Conservation (phyloP, 1,140 invertebrate species). For the Drosophila baimaii region DNA sequence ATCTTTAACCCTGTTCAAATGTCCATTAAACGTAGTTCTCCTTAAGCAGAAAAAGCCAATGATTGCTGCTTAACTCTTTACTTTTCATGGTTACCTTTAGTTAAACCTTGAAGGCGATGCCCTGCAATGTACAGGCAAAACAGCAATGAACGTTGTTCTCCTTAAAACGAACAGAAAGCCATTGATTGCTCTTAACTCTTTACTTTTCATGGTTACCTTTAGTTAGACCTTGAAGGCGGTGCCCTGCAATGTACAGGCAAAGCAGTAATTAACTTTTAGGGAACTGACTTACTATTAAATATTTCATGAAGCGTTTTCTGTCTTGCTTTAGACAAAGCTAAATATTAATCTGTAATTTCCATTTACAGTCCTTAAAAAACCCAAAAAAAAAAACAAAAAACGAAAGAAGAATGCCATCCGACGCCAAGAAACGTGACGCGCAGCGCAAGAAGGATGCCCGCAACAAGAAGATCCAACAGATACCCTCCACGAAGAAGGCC, state of each 20-base stretch:
- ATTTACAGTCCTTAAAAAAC: conserved; percentile 10
- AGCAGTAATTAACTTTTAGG: too few relatives aligned
- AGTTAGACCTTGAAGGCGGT: neutral
- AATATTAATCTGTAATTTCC: neutral
- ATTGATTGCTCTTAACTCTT: neutral
- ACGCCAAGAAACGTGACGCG: conserved; percentile 96
- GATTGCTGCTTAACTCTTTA: neutral
- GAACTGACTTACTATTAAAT: too few relatives aligned
- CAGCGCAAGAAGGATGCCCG: conserved; percentile 98
- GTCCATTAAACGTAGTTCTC: neutral
- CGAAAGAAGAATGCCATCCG: conserved; percentile 61
- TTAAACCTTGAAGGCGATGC: neutral
- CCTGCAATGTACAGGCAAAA: too few relatives aligned
- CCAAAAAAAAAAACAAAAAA: neutral
- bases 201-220: neutral
- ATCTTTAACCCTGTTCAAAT: neutral
- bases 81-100: neutral
- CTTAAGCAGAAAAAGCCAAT: neutral
- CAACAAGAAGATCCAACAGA: conserved; percentile 88
- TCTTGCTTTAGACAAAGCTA: neutral
- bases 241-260: too few relatives aligned
- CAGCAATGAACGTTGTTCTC: neutral
- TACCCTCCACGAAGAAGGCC: conserved; percentile 76
- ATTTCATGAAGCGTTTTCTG: neutral
- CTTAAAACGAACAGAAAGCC: neutral